These are phyloP conservation scores for Leptopilina drosophilae DNA, from an alignment of 2,888 invertebrate genomes.

Conservation along the genomic window DNA sequence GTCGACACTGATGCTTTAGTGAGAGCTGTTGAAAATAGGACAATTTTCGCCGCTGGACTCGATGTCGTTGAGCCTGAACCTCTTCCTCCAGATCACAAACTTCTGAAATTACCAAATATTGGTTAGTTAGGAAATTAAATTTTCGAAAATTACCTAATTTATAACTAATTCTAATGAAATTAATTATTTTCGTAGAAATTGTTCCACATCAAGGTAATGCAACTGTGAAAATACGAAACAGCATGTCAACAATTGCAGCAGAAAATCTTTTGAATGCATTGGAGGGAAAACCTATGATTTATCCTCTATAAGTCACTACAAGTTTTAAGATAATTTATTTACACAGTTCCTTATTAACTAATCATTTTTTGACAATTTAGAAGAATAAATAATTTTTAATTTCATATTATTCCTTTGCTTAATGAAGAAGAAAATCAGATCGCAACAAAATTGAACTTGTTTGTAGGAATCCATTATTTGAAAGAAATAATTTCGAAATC, in stretches of 20 bases:
- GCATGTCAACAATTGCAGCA: conserved; percentile 88
- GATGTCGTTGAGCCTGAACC: conserved; percentile 96
- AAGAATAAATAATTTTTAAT: too few species aligned
- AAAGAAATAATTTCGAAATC: too few species aligned
- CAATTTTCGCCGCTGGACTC: conserved; percentile 91
- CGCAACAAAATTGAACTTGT: too few species aligned
- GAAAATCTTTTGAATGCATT: conserved; percentile 88
- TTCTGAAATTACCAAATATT: conserved; percentile 88
- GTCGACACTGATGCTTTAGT: conserved; percentile 90
- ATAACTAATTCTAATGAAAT: background rate
- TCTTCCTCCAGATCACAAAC: conserved; percentile 86
- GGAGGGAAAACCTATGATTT: conserved; percentile 84
- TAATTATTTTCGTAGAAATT: conserved; percentile 80
- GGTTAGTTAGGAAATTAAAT: conserved; percentile 78
- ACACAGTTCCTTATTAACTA: too few species aligned
- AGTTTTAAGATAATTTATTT: background rate
- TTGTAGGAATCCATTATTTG: too few species aligned
- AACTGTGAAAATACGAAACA: conserved; percentile 85
- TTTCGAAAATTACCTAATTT: too few species aligned
- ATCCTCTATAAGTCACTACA: conserved; percentile 57
- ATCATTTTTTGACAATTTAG: too few species aligned
- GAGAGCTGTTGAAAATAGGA: conserved; percentile 84
- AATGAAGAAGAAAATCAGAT: too few species aligned
- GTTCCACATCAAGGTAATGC: conserved; percentile 94
- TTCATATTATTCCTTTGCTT: too few species aligned